phyloP scores from a whole-genome alignment of 2,113 vertebrate species.

The Notarius quadriscutis region DNA sequence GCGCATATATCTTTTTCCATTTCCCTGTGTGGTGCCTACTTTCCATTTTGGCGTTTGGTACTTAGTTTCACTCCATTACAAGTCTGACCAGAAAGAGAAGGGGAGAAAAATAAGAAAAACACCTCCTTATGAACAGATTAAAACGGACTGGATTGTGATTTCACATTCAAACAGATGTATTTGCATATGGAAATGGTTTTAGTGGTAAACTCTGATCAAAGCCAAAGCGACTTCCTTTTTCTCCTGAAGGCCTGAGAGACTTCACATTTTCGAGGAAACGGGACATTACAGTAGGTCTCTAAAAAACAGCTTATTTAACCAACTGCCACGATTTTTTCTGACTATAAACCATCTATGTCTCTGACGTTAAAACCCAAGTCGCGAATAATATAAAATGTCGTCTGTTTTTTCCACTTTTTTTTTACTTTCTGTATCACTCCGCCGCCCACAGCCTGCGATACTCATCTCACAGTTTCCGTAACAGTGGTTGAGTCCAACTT shows the following conservation, averaged over 20 bases:
- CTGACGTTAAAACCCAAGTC: slow-evolving; percentile 21
- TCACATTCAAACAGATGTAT: background rate
- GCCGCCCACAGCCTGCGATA: slow-evolving; percentile 40
- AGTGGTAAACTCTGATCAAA: background rate
- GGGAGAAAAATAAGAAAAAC: background rate
- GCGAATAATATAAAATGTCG: slow-evolving; percentile 33
- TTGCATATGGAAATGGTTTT: background rate
- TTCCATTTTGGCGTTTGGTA: slow-evolving; percentile 38
- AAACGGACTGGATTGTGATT: background rate
- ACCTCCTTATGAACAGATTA: background rate
- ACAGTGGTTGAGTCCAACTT: background rate
- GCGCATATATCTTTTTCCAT: slow-evolving; percentile 23
- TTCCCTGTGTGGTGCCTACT: slow-evolving; percentile 27
- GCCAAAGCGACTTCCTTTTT: slow-evolving; percentile 11
- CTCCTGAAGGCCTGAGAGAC: background rate
- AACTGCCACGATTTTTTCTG: background rate
- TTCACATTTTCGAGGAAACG: background rate
- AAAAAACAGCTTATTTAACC: background rate
- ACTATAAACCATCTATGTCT: background rate
- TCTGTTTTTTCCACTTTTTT: slow-evolving; percentile 16
- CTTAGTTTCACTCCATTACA: slow-evolving; percentile 42
- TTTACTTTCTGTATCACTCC: slow-evolving; percentile 23
- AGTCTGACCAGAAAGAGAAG: background rate
- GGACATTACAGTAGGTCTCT: background rate
- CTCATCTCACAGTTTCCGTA: slow-evolving; percentile 34